Evolutionary conservation across 1,140 invertebrate species (phyloP), one percentile per base, ranked within the genome.

Genomic region (Melanaphis sacchari): DNA sequence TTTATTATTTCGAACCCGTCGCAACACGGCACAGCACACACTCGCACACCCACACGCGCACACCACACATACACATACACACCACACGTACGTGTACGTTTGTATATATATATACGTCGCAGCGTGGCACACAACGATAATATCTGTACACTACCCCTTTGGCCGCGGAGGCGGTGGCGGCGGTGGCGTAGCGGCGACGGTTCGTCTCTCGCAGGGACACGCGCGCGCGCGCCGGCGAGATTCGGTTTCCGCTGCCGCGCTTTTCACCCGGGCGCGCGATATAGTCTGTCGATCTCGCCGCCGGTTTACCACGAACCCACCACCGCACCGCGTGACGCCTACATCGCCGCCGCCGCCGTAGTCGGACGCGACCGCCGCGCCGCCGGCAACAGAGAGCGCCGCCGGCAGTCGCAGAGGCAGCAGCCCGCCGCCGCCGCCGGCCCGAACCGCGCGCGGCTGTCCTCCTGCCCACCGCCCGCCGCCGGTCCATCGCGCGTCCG

Each of bases 241-340:
- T 66, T 40, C 52, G 52, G n/a, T 89, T 52, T 38, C 89, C 36
- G 15, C 89, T 26, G 89, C 24, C 54, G 85, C 85, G 85, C 41
- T 87, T 87, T 87, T 18, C 38, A 26, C 26, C 85, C 85, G 41
- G 41, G 87, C 85, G 31, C 43, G 85, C 41, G 31, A 52, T 88
- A 38, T 52, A 52, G 88, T 59, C 88, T 90, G 88, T 59, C 88
- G 88, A 90, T 54, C 52, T 40, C 49, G 52, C 52, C 49, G 36
- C 31, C 38, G 89, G 52, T 66, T 90, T 90, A 59, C 52, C 89
- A 26, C 89, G 88, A 40, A 90, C 52, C 88, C 9, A 54, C 49
- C 89, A 1, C 38, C 89, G 18, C 43, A 76, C 31, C 87, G 82
- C 87, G 87, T 49, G 26, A 41, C 88, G 88, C 49, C 87, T n/a